These are phyloP conservation scores for Hylyphantes graminicola DNA, from an alignment of 1,140 invertebrate species.

Conservation along the genomic window DNA sequence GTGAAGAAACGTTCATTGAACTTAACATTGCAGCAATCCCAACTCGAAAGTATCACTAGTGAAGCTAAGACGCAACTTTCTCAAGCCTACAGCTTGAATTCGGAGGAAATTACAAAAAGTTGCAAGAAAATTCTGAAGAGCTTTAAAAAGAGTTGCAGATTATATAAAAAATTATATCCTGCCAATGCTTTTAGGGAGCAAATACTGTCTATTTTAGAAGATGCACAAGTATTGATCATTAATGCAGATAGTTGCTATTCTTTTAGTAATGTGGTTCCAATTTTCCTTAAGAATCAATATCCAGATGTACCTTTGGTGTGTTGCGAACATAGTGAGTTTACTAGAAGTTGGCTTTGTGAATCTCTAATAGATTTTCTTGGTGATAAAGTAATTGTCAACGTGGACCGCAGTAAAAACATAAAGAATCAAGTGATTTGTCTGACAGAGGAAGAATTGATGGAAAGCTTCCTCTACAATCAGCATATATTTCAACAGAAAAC, in stretches of 20 bases:
- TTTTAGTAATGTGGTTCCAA: constrained; percentile 22
- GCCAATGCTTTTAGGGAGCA: constrained; percentile 15
- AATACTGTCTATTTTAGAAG: background rate
- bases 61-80: constrained; percentile 6
- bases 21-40: constrained; percentile 22
- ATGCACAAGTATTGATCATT: constrained; percentile 3
- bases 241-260: background rate
- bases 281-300: constrained; percentile 1
- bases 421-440: background rate
- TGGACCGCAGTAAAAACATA: background rate
- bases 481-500: background rate
- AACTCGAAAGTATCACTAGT: constrained; percentile 12
- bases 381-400: background rate
- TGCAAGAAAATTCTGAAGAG: background rate
- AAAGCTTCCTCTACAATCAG: background rate
- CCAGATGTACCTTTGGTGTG: background rate
- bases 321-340: constrained; percentile 13
- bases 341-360: background rate
- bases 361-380: background rate
- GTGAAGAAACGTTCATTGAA: background rate
- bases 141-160: background rate
- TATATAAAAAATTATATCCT: constrained; percentile 44
- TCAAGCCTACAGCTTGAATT: background rate
- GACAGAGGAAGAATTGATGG: constrained; percentile 32
- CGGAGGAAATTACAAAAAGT: background rate